Evolutionary conservation across 2,113 vertebrate genomes (phyloP).

Genomic region (Python bivittatus): DNA sequence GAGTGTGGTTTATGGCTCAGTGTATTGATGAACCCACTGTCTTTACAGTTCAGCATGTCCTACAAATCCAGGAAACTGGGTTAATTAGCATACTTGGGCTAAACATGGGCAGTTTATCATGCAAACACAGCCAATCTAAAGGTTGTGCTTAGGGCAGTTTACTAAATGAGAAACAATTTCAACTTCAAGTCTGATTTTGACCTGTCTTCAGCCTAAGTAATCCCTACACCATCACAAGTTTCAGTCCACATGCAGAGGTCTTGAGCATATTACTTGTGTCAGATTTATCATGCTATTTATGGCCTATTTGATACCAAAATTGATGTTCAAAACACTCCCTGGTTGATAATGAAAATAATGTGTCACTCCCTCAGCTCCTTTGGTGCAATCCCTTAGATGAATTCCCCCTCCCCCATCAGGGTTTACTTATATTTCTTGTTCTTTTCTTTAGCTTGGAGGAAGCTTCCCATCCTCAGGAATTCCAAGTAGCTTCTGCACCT

Average conservation of each 20-base stretch:
- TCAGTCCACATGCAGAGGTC: background rate
- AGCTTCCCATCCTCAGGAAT: background rate
- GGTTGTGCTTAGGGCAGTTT: background rate
- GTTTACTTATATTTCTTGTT: accelerated
- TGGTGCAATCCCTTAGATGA: background rate
- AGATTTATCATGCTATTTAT: slow-evolving; percentile 66
- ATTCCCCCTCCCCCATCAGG: background rate
- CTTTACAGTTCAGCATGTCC: background rate
- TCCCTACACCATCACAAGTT: background rate
- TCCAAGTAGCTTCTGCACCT: background rate
- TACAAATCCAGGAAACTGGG: background rate
- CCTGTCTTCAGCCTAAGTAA: background rate
- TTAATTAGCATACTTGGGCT: background rate
- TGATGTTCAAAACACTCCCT: slow-evolving; percentile 34
- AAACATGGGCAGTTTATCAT: background rate
- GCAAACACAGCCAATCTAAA: background rate
- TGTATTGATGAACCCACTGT: background rate
- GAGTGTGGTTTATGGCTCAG: background rate
- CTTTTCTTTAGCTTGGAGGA: background rate
- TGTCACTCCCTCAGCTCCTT: background rate
- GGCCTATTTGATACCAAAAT: slow-evolving; percentile 60
- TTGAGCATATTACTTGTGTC: background rate
- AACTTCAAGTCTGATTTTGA: slow-evolving; percentile 43
- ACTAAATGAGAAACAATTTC: slow-evolving; percentile 34
- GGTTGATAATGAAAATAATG: background rate